These are phyloP conservation scores for Agapostemon virescens DNA, from an alignment of 2,888 invertebrate species.

Conservation along the genomic window DNA sequence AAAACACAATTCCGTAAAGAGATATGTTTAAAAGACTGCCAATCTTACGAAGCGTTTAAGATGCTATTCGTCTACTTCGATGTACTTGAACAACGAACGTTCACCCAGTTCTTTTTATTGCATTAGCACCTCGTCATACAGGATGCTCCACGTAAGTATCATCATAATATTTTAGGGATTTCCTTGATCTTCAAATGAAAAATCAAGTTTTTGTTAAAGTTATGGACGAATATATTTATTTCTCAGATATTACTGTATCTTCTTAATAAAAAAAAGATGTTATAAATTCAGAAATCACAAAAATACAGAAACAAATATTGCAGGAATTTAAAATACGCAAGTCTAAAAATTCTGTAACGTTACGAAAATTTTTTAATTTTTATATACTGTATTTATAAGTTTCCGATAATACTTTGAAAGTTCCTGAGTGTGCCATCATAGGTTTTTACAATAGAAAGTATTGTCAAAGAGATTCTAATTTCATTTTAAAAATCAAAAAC, in stretches of 20 bases:
- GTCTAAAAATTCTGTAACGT: no score
- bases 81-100: conserved; percentile 44
- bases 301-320: no score
- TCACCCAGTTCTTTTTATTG: conserved; percentile 19
- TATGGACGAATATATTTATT: no score
- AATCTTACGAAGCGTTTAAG: conserved; percentile 28
- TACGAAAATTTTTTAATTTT: no score
- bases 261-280: no score
- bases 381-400: no score
- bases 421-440: no score
- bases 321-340: no score
- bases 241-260: no score
- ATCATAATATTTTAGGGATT: background rate
- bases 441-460: no score
- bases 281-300: no score
- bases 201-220: background rate
- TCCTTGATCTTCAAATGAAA: background rate
- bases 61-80: conserved; percentile 34
- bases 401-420: no score
- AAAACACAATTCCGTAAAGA: background rate
- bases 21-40: background rate
- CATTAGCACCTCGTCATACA: conserved; percentile 12
- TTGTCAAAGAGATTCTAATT: background rate
- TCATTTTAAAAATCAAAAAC: background rate
- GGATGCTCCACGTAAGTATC: background rate